These are phyloP conservation scores for Macrocentrus cingulum DNA, from an alignment of 1,140 invertebrate species.

Conservation along the genomic window DNA sequence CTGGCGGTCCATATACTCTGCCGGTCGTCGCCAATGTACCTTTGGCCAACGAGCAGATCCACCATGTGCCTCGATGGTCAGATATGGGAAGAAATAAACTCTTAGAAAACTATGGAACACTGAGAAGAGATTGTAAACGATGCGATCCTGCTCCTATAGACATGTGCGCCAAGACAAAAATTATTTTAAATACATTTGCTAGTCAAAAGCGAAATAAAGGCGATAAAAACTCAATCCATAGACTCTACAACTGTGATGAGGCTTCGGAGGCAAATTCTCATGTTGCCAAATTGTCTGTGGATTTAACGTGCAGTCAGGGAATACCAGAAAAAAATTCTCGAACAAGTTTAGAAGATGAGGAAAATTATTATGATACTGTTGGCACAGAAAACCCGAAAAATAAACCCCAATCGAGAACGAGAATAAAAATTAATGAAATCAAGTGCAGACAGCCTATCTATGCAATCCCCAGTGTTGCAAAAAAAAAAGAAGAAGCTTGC, in stretches of 20 bases:
- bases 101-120: conserved; percentile 44
- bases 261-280: conserved; percentile 11
- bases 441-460: conserved; percentile 39
- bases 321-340: background rate
- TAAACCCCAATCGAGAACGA: background rate
- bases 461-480: conserved; percentile 34
- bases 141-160: background rate
- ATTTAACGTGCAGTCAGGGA: conserved; percentile 10
- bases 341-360: background rate
- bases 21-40: conserved; percentile 35
- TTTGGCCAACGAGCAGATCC: conserved; percentile 29
- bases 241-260: conserved; percentile 33
- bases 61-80: conserved; percentile 36
- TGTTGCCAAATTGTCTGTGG: background rate
- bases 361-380: conserved; percentile 26
- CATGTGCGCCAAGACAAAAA: conserved; percentile 17
- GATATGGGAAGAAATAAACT: conserved; percentile 30
- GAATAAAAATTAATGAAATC: conserved; percentile 13
- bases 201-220: conserved; percentile 20
- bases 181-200: conserved; percentile 46
- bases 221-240: conserved; percentile 19
- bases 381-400: conserved; percentile 2
- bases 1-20: conserved; percentile 38
- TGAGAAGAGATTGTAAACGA: conserved; percentile 27
- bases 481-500: conserved; percentile 11